A percentile compares a stretch with the other conserved stretches of the same genome.
phyloP scores from a whole-genome alignment of 2,113 vertebrate genomes.

The Bambusicola thoracicus region DNA sequence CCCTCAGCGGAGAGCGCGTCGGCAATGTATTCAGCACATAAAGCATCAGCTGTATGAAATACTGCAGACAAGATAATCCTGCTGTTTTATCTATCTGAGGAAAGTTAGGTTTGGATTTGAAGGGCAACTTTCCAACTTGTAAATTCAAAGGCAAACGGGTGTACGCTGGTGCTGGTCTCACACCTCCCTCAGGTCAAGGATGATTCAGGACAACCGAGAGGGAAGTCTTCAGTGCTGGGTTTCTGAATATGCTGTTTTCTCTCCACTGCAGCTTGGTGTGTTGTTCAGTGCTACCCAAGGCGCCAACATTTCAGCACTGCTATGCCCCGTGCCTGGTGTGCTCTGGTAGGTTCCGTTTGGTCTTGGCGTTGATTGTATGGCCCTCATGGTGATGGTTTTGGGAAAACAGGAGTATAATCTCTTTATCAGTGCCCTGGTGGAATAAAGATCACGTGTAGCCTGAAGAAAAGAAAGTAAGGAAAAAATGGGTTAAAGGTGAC shows the following conservation, averaged over 20 bases:
- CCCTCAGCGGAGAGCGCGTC: background rate
- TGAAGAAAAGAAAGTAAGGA: background rate
- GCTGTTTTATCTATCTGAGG: background rate
- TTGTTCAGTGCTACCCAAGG: background rate
- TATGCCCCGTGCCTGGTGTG: rapidly evolving
- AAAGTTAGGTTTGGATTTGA: background rate
- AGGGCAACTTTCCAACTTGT: background rate
- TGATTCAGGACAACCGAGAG: background rate
- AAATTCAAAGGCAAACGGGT: background rate
- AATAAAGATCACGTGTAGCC: background rate
- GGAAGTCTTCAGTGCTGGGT: background rate
- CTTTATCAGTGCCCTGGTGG: background rate
- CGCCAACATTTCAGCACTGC: rapidly evolving
- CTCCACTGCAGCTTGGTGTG: background rate
- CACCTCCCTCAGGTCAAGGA: background rate
- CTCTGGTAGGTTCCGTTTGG: background rate
- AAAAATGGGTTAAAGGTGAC: slow-evolving; percentile 1
- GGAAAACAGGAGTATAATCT: background rate
- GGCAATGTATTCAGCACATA: background rate
- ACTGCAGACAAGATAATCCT: background rate
- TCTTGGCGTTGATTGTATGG: background rate
- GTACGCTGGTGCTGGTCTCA: background rate
- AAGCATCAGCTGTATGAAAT: background rate
- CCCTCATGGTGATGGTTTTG: rapidly evolving
- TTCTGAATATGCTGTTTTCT: background rate